Conservation (phyloP, 2,888 invertebrate species). For the Suillia variegata region DNA sequence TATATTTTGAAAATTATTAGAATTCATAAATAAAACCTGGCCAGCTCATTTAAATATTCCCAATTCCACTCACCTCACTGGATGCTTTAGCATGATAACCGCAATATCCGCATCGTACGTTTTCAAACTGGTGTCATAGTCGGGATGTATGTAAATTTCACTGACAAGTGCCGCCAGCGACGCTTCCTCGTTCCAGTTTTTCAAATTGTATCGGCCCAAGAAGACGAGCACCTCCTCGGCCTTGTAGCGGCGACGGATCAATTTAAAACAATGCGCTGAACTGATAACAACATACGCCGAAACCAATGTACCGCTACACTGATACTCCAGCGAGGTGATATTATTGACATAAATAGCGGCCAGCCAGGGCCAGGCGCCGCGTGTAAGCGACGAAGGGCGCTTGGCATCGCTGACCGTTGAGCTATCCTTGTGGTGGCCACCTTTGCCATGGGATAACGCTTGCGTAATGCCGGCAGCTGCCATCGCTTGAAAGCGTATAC, state of each 20-base stretch:
- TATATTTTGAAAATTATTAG: no score
- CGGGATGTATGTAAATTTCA: conserved; percentile 61
- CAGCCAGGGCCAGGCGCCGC: conserved; percentile 73
- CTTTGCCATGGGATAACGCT: no score
- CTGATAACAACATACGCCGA: conserved; percentile 53
- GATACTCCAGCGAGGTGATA: conserved; percentile 59
- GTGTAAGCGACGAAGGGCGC: conserved; percentile 48
- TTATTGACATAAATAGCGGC: conserved; percentile 68
- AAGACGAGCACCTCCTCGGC: conserved; percentile 59
- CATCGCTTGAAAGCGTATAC: conserved; percentile 32
- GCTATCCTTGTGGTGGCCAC: conserved; percentile 32
- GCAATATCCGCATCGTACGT: conserved; percentile 64
- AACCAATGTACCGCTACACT: conserved; percentile 57
- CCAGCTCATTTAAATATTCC: not conserved
- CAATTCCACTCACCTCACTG: conserved; percentile 52
- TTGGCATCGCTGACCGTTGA: conserved; percentile 19
- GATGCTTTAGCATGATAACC: conserved; percentile 61
- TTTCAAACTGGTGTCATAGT: conserved; percentile 56
- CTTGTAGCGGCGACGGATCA: conserved; percentile 44
- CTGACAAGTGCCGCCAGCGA: conserved; percentile 57
- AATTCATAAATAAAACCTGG: not conserved
- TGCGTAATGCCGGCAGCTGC: not conserved
- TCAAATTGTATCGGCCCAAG: conserved; percentile 62
- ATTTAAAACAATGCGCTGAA: conserved; percentile 62
- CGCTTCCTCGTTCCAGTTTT: conserved; percentile 61